Percentiles rank a stretch among this genome's conserved stretches.
These are phyloP conservation scores for Solenopsis fugax DNA, from an alignment of 1,140 invertebrate genomes.

Conservation along the genomic window DNA sequence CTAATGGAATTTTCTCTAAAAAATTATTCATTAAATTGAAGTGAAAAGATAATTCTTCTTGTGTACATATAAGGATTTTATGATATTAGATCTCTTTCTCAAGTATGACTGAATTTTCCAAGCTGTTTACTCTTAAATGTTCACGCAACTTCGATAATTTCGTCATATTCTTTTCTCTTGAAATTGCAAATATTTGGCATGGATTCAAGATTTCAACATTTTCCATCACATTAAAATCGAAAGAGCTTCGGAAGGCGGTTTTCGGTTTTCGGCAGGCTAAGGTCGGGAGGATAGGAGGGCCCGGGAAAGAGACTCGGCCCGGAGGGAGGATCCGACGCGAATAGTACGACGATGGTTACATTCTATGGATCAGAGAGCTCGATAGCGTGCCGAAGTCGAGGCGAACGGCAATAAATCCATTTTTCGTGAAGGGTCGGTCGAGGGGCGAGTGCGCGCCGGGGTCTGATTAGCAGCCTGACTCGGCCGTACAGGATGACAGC, in stretches of 20 bases:
- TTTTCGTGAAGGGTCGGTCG: constrained; percentile 86
- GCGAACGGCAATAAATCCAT: constrained; percentile 87
- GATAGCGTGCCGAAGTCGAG: constrained; percentile 87
- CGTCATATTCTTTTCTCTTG: not conserved
- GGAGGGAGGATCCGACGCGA: constrained; percentile 73
- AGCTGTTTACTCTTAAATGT: not conserved
- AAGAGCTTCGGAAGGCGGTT: constrained; percentile 43
- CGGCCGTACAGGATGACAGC: constrained; percentile 86
- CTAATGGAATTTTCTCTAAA: too few relatives aligned
- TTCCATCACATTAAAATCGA: constrained; percentile 63
- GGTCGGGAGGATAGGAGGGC: constrained; percentile 45
- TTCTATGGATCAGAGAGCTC: constrained; percentile 86
- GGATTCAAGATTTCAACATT: constrained; percentile 40
- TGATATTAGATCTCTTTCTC: not conserved
- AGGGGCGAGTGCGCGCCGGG: constrained; percentile 82
- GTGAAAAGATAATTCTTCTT: not conserved
- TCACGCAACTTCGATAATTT: not conserved
- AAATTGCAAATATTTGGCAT: constrained; percentile 1
- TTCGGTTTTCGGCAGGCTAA: constrained; percentile 37
- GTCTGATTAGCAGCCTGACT: constrained; percentile 87
- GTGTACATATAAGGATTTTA: not conserved
- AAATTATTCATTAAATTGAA: too few relatives aligned
- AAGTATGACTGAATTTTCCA: not conserved
- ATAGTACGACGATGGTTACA: constrained; percentile 83
- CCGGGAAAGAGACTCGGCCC: constrained; percentile 50